Conservation (phyloP, 2,797 vertebrate genomes). For the Gadopsis bispinosus region DNA sequence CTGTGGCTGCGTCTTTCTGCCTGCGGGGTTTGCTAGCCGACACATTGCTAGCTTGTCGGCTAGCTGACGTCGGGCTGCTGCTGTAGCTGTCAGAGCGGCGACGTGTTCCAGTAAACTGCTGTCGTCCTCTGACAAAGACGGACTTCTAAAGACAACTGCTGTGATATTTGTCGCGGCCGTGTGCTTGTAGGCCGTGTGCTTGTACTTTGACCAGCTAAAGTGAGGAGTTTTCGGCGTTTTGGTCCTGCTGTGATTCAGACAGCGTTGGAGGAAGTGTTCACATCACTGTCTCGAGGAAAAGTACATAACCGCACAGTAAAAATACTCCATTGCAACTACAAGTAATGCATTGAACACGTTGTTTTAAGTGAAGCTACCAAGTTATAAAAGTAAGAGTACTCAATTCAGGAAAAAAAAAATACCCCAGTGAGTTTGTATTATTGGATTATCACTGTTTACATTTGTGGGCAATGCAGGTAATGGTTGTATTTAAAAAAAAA, state of each 20-base stretch:
- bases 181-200: background rate
- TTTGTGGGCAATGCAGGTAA: background rate
- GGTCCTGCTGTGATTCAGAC: background rate
- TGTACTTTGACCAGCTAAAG: background rate
- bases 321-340: background rate
- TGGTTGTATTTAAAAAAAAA: background rate
- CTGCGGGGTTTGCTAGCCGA: conserved; percentile 73
- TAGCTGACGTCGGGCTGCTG: conserved; percentile 30
- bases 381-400: background rate
- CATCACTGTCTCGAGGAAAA: background rate
- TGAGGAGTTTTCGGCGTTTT: fast-evolving
- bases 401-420: too few species aligned
- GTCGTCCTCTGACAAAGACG: conserved; percentile 32
- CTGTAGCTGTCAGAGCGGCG: conserved; percentile 54
- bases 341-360: background rate
- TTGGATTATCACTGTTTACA: background rate
- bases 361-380: background rate
- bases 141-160: background rate
- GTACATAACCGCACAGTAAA: background rate
- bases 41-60: conserved; percentile 59
- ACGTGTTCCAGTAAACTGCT: conserved; percentile 14
- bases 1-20: conserved; percentile 72
- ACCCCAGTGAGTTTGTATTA: background rate
- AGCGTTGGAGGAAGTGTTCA: background rate
- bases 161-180: background rate